A percentile compares a stretch with the other conserved stretches of the same genome.
These are phyloP conservation scores for Axis porcinus DNA, from an alignment of 2,113 vertebrate species.

Conservation along the genomic window DNA sequence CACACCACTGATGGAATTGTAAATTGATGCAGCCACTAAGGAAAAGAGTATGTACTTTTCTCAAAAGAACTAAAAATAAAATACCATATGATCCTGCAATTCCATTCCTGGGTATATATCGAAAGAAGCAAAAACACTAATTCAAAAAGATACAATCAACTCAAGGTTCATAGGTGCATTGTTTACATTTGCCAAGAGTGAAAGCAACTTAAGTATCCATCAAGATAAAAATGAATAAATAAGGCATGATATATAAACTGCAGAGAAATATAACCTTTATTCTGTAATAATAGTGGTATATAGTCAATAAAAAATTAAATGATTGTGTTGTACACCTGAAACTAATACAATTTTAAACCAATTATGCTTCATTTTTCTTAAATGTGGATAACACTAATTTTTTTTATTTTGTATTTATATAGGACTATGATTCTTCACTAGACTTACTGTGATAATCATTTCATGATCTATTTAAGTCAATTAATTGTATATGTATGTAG, in stretches of 20 bases:
- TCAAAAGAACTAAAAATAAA: background rate
- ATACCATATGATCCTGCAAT: background rate
- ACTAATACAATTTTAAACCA: background rate
- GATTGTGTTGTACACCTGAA: background rate
- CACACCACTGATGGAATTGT: background rate
- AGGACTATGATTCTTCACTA: background rate
- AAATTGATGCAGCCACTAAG: background rate
- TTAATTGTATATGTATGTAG: background rate
- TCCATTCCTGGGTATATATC: background rate
- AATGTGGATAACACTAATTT: background rate
- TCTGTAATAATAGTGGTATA: background rate
- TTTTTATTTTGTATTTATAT: background rate
- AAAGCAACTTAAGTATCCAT: background rate
- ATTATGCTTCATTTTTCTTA: background rate
- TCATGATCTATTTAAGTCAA: background rate
- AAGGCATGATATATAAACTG: background rate
- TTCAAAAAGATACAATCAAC: background rate
- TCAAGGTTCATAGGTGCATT: background rate
- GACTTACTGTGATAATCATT: background rate
- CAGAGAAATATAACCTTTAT: background rate
- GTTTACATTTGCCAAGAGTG: background rate
- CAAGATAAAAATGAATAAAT: background rate
- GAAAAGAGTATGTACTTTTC: background rate
- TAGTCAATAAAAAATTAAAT: background rate
- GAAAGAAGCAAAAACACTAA: background rate